phyloP scores from a whole-genome alignment of 2,888 invertebrate species.

The Steinernema carpocapsae region DNA sequence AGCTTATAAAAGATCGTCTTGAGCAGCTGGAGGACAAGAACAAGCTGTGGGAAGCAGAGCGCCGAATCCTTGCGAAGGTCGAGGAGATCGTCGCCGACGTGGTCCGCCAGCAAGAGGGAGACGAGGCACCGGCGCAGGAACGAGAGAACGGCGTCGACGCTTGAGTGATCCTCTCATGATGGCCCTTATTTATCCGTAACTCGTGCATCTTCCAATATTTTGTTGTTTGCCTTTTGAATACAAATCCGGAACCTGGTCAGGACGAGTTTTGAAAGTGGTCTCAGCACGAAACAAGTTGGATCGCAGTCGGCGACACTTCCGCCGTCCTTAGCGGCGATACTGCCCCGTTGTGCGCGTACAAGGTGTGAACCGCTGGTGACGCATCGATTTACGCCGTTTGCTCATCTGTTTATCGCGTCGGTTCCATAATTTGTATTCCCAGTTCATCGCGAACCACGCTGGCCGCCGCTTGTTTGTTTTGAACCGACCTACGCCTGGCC shows the following conservation, averaged over 20 bases:
- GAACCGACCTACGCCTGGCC: too few relatives aligned
- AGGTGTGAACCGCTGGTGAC: slow-evolving; percentile 19
- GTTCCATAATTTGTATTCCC: slow-evolving; percentile 1
- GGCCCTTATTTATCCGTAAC: too few relatives aligned
- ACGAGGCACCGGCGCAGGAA: background rate
- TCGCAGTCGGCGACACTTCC: too few relatives aligned
- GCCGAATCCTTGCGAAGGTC: slow-evolving; percentile 9
- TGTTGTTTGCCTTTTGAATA: too few relatives aligned
- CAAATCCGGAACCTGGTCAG: too few relatives aligned
- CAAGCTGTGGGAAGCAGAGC: slow-evolving; percentile 26
- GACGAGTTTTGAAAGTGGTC: too few relatives aligned
- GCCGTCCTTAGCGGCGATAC: too few relatives aligned
- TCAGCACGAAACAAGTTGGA: too few relatives aligned
- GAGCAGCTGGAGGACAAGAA: slow-evolving; percentile 25
- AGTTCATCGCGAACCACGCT: background rate
- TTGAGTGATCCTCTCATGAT: too few relatives aligned
- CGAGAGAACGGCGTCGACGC: too few relatives aligned
- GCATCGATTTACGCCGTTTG: slow-evolving; percentile 32
- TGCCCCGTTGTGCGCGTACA: background rate
- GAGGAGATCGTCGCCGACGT: slow-evolving; percentile 34
- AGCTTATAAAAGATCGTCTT: slow-evolving; percentile 22
- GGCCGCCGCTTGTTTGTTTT: background rate
- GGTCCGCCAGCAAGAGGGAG: background rate
- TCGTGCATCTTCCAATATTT: too few relatives aligned
- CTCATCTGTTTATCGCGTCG: slow-evolving; percentile 13